Percentiles rank a stretch among this genome's conserved stretches.
Conservation (phyloP, 2,113 vertebrate species). For the Bostrychus sinensis region DNA sequence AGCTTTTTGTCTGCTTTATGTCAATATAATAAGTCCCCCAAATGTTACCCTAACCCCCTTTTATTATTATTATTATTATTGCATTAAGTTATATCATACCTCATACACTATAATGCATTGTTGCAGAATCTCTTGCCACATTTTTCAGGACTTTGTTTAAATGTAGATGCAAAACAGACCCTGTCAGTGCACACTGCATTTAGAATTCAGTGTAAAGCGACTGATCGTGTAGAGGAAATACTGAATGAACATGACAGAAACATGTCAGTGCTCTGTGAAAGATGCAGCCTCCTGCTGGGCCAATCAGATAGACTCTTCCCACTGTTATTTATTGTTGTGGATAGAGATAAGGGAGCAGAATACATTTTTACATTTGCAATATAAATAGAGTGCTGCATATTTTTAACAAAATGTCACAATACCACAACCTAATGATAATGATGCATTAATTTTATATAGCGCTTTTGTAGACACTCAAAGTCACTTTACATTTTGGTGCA, state of each 20-base stretch:
- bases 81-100: not conserved
- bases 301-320: slow-evolving; percentile 30
- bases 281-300: slow-evolving; percentile 27
- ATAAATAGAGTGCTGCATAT: not conserved
- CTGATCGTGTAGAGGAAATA: slow-evolving; percentile 23
- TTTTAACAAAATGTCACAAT: not conserved
- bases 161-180: slow-evolving; percentile 4
- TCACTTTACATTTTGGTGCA: no score
- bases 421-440: no score
- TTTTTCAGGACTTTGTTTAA: not conserved
- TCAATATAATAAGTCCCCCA: not conserved
- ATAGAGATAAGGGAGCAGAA: slow-evolving; percentile 6
- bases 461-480: no score
- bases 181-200: not conserved
- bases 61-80: no score
- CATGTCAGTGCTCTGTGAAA: slow-evolving; percentile 22
- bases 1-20: not conserved
- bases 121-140: not conserved
- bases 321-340: slow-evolving; percentile 22
- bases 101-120: not conserved
- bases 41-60: no score
- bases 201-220: slow-evolving; percentile 6
- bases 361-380: no score
- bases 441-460: no score
- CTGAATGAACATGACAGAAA: slow-evolving; percentile 41